Conservation (phyloP, 2,797 vertebrate species). For the Ataeniobius toweri region DNA sequence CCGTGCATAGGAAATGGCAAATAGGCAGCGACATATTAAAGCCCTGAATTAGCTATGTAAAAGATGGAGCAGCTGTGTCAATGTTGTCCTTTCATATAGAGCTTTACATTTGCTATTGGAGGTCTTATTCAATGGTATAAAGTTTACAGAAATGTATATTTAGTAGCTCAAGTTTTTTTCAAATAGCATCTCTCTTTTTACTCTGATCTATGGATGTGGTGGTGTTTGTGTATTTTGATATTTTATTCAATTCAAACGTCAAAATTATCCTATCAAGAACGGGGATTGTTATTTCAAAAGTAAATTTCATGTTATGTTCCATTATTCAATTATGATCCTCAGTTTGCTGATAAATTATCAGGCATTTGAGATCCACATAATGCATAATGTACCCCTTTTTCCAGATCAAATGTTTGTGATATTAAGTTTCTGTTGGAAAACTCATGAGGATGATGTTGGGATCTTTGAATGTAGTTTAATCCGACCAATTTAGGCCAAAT, state of each 20-base stretch:
- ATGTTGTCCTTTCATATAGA: neutral
- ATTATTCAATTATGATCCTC: neutral
- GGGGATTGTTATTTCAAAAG: neutral
- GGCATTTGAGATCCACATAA: neutral
- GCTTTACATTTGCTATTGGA: conserved; percentile 13
- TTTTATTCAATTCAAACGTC: neutral
- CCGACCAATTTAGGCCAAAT: neutral
- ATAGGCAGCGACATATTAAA: conserved; percentile 13
- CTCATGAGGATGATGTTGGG: neutral
- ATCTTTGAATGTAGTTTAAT: neutral
- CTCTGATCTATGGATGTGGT: neutral
- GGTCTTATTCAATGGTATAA: neutral
- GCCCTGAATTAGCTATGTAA: conserved; percentile 21
- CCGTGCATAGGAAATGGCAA: too few species aligned
- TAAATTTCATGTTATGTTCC: neutral
- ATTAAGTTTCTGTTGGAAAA: neutral
- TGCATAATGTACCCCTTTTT: neutral
- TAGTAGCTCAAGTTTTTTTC: neutral
- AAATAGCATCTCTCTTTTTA: neutral
- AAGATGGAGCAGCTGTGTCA: conserved; percentile 12
- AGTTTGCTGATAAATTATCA: neutral
- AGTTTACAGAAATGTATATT: neutral
- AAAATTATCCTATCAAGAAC: neutral
- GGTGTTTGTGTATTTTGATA: neutral
- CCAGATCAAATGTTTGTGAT: neutral